Base-by-base conservation (phyloP, 2,113 vertebrate genomes). In the Lepidothrix coronata region DNA sequence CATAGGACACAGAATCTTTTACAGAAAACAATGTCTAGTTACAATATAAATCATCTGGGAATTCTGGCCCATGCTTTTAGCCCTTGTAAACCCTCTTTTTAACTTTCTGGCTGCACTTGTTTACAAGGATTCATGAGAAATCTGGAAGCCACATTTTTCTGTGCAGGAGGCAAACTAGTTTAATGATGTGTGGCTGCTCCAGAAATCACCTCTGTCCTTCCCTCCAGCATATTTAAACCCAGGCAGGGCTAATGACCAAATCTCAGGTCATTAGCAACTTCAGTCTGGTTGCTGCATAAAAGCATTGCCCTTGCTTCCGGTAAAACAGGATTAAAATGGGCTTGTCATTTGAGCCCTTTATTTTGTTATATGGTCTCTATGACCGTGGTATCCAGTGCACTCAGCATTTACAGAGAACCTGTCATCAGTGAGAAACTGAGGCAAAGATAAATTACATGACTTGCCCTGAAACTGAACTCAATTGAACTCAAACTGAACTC, bases 371-470 rank as follows among this genome's bases (percentile, higher is more conserved):
- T 48, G 71, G 37, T n/a, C 37, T 59, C 46, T 46, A 1, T 24
- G 66, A 11, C 35, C 0, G 0, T 31, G 51, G 44, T 39, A 63
- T 31, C 39, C 82, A 48, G 49, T 46, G 37, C 28, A 25, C 52
- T 89, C 90, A 90, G 82, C 75, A 52, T 70, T 66, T 86, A 21
- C 67, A 83, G 55, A 81, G 72, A 66, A 33, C n/a, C 58, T 85
- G 66, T 44, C 68, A 57, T 12, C 89, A 63, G 23, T 19, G 77
- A 93, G 96, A 95, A 96, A 97, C 94, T 93, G 93, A 96, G 95
- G 94, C 93, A 92, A 81, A 95, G 89, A 78, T 46, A 77, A 91
- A 89, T 54, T 88, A 76, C 85, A 52, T 87, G n/a, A 91, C 74
- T 95, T 96, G 87, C 70, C 82, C 82, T 72, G 77, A 85, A 90